phyloP scores from a whole-genome alignment of 2,113 vertebrate genomes.

The Hyperopisus bebe region DNA sequence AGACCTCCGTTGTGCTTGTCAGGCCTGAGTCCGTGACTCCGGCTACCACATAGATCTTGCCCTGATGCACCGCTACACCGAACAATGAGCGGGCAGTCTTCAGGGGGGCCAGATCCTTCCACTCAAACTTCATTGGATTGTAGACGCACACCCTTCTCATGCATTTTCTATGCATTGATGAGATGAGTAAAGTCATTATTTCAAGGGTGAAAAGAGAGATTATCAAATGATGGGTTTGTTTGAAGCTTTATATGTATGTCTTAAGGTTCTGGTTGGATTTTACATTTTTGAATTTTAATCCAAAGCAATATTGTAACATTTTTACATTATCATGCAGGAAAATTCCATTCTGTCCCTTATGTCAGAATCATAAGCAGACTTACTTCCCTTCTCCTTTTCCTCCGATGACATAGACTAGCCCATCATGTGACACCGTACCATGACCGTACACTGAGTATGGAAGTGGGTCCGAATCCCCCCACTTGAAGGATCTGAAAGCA shows the following conservation, averaged over 20 bases:
- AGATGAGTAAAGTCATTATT: not conserved
- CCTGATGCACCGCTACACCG: constrained; percentile 69
- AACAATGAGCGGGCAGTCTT: constrained; percentile 65
- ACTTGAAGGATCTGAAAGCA: constrained; percentile 87
- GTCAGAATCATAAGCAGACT: constrained; percentile 19
- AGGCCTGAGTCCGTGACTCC: constrained; percentile 84
- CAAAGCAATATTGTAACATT: not conserved
- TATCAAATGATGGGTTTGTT: not conserved
- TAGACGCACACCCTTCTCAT: constrained; percentile 76
- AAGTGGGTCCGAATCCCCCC: constrained; percentile 89
- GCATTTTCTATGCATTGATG: constrained; percentile 71
- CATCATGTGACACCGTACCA: constrained; percentile 73
- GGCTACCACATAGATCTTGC: constrained; percentile 77
- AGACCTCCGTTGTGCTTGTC: constrained; percentile 77
- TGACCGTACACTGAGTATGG: constrained; percentile 86
- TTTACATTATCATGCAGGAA: not conserved
- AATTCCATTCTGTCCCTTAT: not conserved
- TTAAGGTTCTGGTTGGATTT: not conserved
- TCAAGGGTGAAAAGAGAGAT: not conserved
- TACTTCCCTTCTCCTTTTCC: constrained; percentile 88
- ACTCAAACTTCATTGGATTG: constrained; percentile 87
- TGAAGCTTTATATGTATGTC: not conserved
- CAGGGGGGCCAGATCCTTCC: constrained; percentile 61
- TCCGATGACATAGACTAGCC: constrained; percentile 80
- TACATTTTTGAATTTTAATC: not conserved